Percentiles rank a stretch among this genome's conserved stretches.
Evolutionary conservation across 1,140 invertebrate genomes (phyloP).

Genomic region (Heliconius eleuchia): DNA sequence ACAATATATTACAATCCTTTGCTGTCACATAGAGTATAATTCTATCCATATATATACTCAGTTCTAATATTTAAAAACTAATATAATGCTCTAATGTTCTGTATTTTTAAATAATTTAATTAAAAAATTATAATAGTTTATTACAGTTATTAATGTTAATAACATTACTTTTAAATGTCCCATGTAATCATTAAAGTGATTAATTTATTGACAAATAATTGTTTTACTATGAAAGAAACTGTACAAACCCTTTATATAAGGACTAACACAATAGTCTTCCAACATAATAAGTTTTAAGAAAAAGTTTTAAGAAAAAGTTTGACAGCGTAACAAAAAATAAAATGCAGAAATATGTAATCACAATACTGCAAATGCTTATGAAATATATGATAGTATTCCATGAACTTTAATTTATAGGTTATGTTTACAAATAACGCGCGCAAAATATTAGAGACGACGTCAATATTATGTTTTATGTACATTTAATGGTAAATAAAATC

Average conservation of each 20-base stretch:
- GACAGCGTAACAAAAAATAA: background rate
- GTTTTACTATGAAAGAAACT: background rate
- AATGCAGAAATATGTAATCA: background rate
- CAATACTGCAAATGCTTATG: background rate
- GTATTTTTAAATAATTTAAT: background rate
- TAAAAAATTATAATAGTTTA: background rate
- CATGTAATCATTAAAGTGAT: background rate
- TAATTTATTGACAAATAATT: background rate
- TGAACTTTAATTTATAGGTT: constrained; percentile 31
- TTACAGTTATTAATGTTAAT: background rate
- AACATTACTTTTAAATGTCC: background rate
- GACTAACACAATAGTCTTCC: background rate
- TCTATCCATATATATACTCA: background rate
- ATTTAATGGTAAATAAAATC: background rate
- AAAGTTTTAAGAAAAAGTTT: background rate
- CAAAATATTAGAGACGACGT: constrained; percentile 27
- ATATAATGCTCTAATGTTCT: background rate
- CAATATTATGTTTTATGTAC: background rate
- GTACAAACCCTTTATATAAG: background rate
- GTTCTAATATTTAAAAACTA: background rate
- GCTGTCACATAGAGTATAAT: background rate
- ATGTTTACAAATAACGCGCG: constrained; percentile 42
- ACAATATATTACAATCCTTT: no score
- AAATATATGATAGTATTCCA: constrained; percentile 4
- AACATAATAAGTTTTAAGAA: background rate